A percentile compares a stretch with the other conserved stretches of the same genome.
Evolutionary conservation across 2,888 invertebrate species (phyloP).

Genomic region (Orthosia cruda): DNA sequence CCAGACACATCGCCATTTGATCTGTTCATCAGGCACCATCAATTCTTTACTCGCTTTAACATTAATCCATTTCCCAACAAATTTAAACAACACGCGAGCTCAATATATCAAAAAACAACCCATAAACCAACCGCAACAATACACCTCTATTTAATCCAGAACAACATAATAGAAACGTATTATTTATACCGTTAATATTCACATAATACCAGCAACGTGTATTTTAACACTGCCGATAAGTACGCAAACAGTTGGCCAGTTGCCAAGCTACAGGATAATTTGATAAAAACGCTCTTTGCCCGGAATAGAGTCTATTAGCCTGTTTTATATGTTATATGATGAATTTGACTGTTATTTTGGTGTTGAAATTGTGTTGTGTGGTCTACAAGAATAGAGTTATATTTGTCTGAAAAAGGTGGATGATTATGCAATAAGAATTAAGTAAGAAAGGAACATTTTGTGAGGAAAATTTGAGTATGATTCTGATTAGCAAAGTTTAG

Average conservation of each 20-base stretch:
- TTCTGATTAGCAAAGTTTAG: too few relatives aligned
- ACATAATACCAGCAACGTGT: conserved; percentile 59
- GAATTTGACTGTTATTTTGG: conserved; percentile 28
- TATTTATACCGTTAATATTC: conserved; percentile 67
- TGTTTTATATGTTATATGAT: conserved; percentile 63
- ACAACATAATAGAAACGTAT: conserved; percentile 62
- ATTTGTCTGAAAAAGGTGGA: neutral
- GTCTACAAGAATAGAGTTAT: conserved; percentile 16
- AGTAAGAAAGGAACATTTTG: neutral
- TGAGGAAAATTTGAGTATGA: too few relatives aligned
- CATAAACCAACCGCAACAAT: conserved; percentile 25
- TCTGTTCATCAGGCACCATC: too few relatives aligned
- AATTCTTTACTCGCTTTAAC: neutral
- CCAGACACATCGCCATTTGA: too few relatives aligned
- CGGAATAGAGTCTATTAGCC: conserved; percentile 71
- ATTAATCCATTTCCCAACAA: neutral
- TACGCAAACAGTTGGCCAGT: conserved; percentile 73
- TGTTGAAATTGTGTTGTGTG: conserved; percentile 30
- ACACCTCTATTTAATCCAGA: conserved; percentile 11
- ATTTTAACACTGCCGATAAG: conserved; percentile 64
- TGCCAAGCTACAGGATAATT: conserved; percentile 84
- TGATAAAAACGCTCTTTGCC: conserved; percentile 84
- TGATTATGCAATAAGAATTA: neutral
- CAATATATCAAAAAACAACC: neutral
- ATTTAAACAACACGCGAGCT: neutral